Evolutionary conservation across 1,140 invertebrate genomes (phyloP), one percentile per base, ranked within the genome.

Genomic region (Drosophila kepulauana): DNA sequence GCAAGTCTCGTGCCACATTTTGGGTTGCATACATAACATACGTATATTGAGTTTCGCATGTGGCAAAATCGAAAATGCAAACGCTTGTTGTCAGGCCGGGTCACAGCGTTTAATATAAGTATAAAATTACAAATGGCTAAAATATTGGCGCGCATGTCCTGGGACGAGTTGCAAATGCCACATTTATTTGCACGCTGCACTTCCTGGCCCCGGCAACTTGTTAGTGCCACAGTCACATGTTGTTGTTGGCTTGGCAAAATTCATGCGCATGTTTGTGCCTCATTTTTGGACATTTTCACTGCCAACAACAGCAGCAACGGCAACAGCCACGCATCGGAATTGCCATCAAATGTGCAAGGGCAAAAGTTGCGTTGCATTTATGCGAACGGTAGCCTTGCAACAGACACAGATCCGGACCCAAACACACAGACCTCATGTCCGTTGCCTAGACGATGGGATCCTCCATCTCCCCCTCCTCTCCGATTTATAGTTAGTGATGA

Each of bases 181-280:
- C 79, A 88, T 82, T 87, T 87, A 87, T 88, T 87, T 88, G 64
- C 45, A 25, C 20, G 69, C 59, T 75, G 73, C 84, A 87, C 88
- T 87, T 87, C 84, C 84, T 88, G 82, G 80, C 65, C 56, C 38
- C 74, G 66, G 65, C 81, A 84, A 75, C 75, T 78, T 78, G 82
- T 84, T 80, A 79, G 78, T 78, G 68, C 77, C 45, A 52, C 71
- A 56, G 69, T 68, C 61, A 33, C 43, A 56, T 56, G 33, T 5
- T 66, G 71, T 54, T 43, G 57, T 59, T 68, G 49, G 58, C 20
- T 52, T 63, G 66, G 77, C 79, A 71, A 88, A 87, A 87, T 87
- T 87, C 84, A 87, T 87, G 82, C 82, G 84, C 82, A 87, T 87
- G 82, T 87, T 87, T 87, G 68, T 87, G 79, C 82, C 76, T 87